Evolutionary conservation across 2,888 invertebrate species (phyloP).

Genomic region (Mactromeris polynyma): DNA sequence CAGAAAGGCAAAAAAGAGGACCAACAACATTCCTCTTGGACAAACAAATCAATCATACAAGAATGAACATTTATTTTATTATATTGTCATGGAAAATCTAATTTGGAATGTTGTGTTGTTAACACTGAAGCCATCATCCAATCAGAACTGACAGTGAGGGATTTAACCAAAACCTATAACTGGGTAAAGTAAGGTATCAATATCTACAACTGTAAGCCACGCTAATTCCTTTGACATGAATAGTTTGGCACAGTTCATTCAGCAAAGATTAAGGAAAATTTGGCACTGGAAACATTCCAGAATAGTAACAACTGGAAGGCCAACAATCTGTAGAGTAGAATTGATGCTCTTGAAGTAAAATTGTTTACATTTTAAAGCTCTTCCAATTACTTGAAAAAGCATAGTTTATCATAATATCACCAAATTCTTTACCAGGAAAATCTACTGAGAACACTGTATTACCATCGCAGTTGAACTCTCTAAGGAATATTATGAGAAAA

Average conservation of each 20-base stretch:
- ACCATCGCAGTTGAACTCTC: background rate
- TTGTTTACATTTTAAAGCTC: background rate
- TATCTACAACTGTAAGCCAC: background rate
- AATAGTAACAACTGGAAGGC: background rate
- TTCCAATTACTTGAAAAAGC: background rate
- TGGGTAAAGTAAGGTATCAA: background rate
- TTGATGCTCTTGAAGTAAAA: background rate
- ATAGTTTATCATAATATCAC: background rate
- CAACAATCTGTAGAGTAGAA: background rate
- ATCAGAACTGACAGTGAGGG: conserved; percentile 2
- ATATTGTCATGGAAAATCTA: conserved; percentile 9
- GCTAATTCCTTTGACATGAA: conserved; percentile 11
- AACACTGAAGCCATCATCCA: conserved; percentile 3
- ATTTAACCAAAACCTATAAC: background rate
- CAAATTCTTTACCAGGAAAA: background rate
- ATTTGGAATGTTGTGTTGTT: background rate
- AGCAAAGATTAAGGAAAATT: background rate
- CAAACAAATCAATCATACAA: background rate
- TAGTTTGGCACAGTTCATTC: conserved; percentile 14
- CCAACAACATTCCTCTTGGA: background rate
- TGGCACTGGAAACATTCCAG: background rate
- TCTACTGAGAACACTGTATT: background rate
- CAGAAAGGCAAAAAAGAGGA: background rate
- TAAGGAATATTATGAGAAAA: background rate
- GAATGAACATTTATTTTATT: conserved; percentile 9